These are phyloP conservation scores for Slavum lentiscoides DNA, from an alignment of 2,888 invertebrate species.

Conservation along the genomic window DNA sequence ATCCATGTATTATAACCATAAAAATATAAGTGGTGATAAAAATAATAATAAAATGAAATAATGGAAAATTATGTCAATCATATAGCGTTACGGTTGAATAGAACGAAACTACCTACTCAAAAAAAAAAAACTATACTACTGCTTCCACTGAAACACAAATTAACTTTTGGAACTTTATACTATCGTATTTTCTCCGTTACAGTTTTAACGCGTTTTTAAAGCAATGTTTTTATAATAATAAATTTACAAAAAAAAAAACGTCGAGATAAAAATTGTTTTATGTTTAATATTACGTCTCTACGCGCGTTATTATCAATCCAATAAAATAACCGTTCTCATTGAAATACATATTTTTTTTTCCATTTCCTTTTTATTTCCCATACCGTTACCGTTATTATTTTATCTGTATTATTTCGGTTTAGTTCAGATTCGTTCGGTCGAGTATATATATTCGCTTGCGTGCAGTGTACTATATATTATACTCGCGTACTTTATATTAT, in stretches of 20 bases:
- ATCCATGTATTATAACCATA: not conserved
- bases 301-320: too few species aligned
- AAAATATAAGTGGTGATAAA: conserved; percentile 46
- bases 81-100: conserved; percentile 30
- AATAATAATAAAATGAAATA: conserved; percentile 39
- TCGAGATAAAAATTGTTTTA: too few species aligned
- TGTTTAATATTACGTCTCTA: too few species aligned
- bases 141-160: conserved; percentile 5
- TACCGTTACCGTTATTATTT: not conserved
- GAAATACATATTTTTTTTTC: too few species aligned
- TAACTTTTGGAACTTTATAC: conserved; percentile 17
- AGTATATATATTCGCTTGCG: not conserved
- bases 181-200: not conserved
- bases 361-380: not conserved
- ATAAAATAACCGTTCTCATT: too few species aligned
- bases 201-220: not conserved
- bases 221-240: too few species aligned
- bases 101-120: conserved; percentile 26
- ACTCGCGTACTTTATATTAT: not conserved
- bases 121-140: not conserved
- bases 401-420: not conserved
- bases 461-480: too few species aligned
- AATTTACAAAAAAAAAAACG: too few species aligned
- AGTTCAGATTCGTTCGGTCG: not conserved
- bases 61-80: conserved; percentile 41